phyloP scores from a whole-genome alignment of 2,113 vertebrate genomes.

The Oreochromis aureus region DNA sequence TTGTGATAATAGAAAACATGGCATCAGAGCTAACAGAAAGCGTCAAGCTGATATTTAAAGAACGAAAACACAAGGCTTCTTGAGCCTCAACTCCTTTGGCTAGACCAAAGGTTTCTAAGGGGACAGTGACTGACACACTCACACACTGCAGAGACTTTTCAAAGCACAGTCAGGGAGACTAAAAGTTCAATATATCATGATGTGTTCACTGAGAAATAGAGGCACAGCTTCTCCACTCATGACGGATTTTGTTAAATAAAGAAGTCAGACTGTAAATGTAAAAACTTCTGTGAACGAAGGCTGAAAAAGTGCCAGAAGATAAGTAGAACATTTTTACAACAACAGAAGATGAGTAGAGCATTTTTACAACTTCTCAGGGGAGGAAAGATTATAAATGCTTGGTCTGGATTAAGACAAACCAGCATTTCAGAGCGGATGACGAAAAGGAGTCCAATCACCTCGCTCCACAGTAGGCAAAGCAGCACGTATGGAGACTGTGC shows the following conservation, averaged over 20 bases:
- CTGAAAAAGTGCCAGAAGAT: neutral
- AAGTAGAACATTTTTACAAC: neutral
- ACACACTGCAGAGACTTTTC: neutral
- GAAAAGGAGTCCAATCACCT: neutral
- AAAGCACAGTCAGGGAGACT: neutral
- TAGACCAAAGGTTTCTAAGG: neutral
- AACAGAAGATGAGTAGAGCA: neutral
- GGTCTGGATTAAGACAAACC: neutral
- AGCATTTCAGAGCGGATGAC: neutral
- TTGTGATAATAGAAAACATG: neutral
- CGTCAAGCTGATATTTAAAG: neutral
- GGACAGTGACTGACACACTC: neutral
- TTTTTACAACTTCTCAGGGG: neutral
- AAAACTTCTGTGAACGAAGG: neutral
- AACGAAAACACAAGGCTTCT: neutral
- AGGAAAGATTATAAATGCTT: neutral
- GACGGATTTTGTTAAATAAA: neutral
- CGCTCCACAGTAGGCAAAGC: slow-evolving; percentile 15
- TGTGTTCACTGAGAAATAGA: neutral
- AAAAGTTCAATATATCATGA: neutral
- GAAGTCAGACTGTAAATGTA: neutral
- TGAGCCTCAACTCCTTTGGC: neutral
- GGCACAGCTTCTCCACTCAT: neutral
- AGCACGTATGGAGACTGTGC: slow-evolving; percentile 16
- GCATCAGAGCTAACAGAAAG: neutral